Base-by-base conservation (phyloP, 2,888 invertebrate genomes). In the Campoplex nolae region DNA sequence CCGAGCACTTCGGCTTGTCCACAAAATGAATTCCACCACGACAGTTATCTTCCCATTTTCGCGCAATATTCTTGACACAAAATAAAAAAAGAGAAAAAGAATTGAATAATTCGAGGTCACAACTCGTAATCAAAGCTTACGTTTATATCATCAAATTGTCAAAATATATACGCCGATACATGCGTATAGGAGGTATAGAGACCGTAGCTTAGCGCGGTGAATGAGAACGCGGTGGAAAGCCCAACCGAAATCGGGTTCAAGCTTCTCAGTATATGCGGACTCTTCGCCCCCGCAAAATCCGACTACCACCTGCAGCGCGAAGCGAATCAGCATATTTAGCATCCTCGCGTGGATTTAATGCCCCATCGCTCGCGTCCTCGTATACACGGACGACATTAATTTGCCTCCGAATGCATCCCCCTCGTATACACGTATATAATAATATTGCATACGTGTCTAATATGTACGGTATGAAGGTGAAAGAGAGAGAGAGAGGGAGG, bases 291-390 rank as follows among this genome's bases (percentile, higher is more conserved):
- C 81, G 68, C 84, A 80, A 23, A 23, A 78, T 85, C 81, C 85
- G 85, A 84, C 84, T 85, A 88, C 92, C 91, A 92, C 92, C 92
- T 92, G 92, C 89, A 88, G 92, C 90, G 91, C 90, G 90, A 82
- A 71, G 88, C 89, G 90, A 90, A 91, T 92, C 91, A 91, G 90
- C 91, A 91, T 92, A 91, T 91, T 91, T 92, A 91, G 90, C 90
- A 90, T 89, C 89, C 88, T 87, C 85, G 77, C 85, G 77, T 90
- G 91, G 91, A 91, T 92, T 92, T 92, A 89, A 90, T 87, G 88
- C 84, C 88, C 83, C 84, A 87, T 88, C 88, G 89, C 78, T 87
- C 88, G 89, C 84, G 84, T 82, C 83, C 87, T 83, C 78, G 81
- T 83, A 87, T 86, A 83, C 76, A 84, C 89, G 86, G 83, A 88